Evolutionary conservation across 2,888 invertebrate genomes (phyloP).

Genomic region (Ichneumoninae sp.): DNA sequence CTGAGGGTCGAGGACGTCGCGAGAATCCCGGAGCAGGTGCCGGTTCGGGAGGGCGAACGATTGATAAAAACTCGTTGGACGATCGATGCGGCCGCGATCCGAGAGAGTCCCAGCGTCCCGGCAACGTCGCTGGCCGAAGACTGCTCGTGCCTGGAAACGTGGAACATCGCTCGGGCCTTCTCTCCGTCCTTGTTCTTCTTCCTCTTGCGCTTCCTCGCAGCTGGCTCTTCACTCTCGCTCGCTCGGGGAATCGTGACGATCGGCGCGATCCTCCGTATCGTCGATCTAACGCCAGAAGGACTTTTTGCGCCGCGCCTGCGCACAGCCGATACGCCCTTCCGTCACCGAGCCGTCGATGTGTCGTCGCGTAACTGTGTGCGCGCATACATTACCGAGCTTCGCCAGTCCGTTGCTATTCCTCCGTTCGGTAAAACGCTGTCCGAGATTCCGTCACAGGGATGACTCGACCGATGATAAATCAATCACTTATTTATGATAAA

Average conservation of each 20-base stretch:
- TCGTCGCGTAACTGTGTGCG: too few relatives aligned
- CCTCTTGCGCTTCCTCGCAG: conserved; percentile 23
- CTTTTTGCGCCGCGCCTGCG: neutral
- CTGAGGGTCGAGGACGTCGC: conserved; percentile 8
- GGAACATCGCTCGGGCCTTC: conserved; percentile 56
- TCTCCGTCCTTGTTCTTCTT: conserved; percentile 50
- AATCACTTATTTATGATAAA: neutral
- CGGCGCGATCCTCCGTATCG: conserved; percentile 19
- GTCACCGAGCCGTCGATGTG: neutral
- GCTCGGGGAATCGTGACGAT: conserved; percentile 25
- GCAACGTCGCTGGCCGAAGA: conserved; percentile 54
- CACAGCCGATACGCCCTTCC: neutral
- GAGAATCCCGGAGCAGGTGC: conserved; percentile 41
- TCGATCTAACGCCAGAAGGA: neutral
- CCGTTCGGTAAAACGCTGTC: neutral
- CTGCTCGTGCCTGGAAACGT: conserved; percentile 47
- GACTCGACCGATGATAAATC: neutral
- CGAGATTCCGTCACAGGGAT: neutral
- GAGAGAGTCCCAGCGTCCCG: conserved; percentile 42
- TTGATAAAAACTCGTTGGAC: conserved; percentile 51
- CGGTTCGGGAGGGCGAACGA: conserved; percentile 11
- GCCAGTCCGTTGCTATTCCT: neutral
- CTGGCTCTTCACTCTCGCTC: conserved; percentile 42
- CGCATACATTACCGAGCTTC: neutral
- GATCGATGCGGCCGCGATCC: conserved; percentile 15